Conservation (phyloP, 2,113 vertebrate species). For the Lates calcarifer region DNA sequence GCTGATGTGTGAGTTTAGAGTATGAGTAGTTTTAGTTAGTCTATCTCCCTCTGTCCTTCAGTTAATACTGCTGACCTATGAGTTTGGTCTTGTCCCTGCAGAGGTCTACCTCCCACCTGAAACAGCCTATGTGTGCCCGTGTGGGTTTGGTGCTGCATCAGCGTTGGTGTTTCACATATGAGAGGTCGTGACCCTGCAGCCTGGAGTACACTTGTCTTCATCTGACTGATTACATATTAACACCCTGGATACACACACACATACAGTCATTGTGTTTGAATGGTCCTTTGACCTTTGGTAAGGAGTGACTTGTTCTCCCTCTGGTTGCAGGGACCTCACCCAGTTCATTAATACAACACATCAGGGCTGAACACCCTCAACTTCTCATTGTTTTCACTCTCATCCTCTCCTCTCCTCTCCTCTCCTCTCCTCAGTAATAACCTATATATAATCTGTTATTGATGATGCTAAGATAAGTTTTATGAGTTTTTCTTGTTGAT, state of each 20-base stretch:
- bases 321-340: slow-evolving; percentile 39
- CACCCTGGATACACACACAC: slow-evolving; percentile 56
- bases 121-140: slow-evolving; percentile 8
- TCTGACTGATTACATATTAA: slow-evolving; percentile 77
- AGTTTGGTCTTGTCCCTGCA: slow-evolving; percentile 56
- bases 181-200: slow-evolving; percentile 70
- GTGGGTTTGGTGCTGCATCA: slow-evolving; percentile 45
- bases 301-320: slow-evolving; percentile 54
- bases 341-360: slow-evolving; percentile 48
- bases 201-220: slow-evolving; percentile 73
- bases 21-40: slow-evolving; percentile 26
- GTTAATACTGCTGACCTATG: slow-evolving; percentile 71
- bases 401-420: neutral
- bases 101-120: slow-evolving; percentile 61
- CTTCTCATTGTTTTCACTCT: neutral
- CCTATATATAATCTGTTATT: neutral
- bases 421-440: neutral
- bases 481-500: neutral
- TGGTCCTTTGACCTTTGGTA: slow-evolving; percentile 64
- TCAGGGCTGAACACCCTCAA: neutral
- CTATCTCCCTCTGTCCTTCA: slow-evolving; percentile 40
- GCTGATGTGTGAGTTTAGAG: slow-evolving; percentile 65
- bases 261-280: slow-evolving; percentile 10
- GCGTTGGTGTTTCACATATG: slow-evolving; percentile 64
- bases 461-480: neutral